Percentiles rank a stretch among this genome's conserved stretches.
phyloP scores from a whole-genome alignment of 2,888 invertebrate species.

The Lydus trimaculatus region DNA sequence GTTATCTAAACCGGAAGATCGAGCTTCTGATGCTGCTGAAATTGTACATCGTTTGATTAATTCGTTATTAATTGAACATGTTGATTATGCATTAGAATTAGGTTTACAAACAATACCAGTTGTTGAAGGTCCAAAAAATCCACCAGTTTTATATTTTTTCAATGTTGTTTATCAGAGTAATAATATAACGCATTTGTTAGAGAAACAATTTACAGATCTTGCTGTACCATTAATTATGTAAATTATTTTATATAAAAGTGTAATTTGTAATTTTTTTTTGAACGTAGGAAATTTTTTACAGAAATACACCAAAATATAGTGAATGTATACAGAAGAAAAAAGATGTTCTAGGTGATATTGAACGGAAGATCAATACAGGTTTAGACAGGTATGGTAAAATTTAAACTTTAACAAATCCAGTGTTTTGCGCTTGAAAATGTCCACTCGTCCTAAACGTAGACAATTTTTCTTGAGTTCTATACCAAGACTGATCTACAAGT shows the following conservation, averaged over 20 bases:
- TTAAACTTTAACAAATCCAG: background rate
- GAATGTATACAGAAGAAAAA: conserved; percentile 89
- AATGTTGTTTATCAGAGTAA: conserved; percentile 92
- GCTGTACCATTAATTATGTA: conserved; percentile 88
- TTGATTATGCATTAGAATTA: conserved; percentile 95
- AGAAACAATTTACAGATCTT: conserved; percentile 90
- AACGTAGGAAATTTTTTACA: conserved; percentile 58
- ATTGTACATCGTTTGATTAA: conserved; percentile 86
- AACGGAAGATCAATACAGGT: conserved; percentile 89
- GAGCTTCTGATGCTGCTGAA: conserved; percentile 78
- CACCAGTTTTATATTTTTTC: conserved; percentile 91
- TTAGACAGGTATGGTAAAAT: conserved; percentile 66
- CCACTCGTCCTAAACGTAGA: no score
- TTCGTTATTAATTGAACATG: conserved; percentile 87
- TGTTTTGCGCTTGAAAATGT: no score
- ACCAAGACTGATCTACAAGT: no score
- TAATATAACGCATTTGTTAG: conserved; percentile 90
- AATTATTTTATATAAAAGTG: conserved; percentile 46
- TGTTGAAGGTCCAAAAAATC: conserved; percentile 80
- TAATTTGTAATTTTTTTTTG: conserved; percentile 3
- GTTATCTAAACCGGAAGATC: conserved; percentile 81
- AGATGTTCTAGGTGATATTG: conserved; percentile 84
- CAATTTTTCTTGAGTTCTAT: no score
- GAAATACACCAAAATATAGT: conserved; percentile 86
- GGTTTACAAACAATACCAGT: conserved; percentile 90